These are phyloP conservation scores for Drymodes brunneopygia DNA, from an alignment of 2,113 vertebrate genomes.

Conservation along the genomic window DNA sequence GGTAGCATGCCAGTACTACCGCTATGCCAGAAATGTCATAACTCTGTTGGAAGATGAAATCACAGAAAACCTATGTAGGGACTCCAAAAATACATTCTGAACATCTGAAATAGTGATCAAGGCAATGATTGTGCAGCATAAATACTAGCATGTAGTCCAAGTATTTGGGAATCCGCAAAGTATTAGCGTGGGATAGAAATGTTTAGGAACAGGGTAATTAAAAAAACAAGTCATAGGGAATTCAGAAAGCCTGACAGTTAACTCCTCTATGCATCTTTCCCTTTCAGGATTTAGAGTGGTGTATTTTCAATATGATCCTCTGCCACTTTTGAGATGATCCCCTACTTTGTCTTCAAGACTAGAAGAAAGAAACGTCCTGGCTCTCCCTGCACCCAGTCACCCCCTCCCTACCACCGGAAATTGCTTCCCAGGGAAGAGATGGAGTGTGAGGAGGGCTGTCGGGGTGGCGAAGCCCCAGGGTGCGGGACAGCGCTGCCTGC, in stretches of 20 bases:
- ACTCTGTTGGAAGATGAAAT: background rate
- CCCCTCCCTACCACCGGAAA: background rate
- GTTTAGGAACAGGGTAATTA: background rate
- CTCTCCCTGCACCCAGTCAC: too few species aligned
- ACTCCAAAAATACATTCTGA: background rate
- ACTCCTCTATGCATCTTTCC: background rate
- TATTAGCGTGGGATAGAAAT: background rate
- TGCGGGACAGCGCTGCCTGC: background rate
- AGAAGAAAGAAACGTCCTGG: background rate
- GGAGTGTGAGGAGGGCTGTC: background rate
- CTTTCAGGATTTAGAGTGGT: background rate
- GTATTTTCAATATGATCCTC: background rate
- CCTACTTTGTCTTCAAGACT: background rate
- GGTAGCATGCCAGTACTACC: background rate
- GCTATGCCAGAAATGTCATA: background rate
- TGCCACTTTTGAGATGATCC: background rate
- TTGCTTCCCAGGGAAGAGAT: background rate
- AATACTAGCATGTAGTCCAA: background rate
- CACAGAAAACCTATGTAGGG: background rate
- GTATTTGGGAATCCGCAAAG: background rate
- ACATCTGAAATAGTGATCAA: background rate
- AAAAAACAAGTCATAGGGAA: background rate
- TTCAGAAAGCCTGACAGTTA: background rate
- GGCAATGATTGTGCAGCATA: rapidly evolving
- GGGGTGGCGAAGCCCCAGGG: background rate